These are phyloP conservation scores for Dicyrtomina minuta DNA, from an alignment of 2,888 invertebrate genomes.

Conservation along the genomic window DNA sequence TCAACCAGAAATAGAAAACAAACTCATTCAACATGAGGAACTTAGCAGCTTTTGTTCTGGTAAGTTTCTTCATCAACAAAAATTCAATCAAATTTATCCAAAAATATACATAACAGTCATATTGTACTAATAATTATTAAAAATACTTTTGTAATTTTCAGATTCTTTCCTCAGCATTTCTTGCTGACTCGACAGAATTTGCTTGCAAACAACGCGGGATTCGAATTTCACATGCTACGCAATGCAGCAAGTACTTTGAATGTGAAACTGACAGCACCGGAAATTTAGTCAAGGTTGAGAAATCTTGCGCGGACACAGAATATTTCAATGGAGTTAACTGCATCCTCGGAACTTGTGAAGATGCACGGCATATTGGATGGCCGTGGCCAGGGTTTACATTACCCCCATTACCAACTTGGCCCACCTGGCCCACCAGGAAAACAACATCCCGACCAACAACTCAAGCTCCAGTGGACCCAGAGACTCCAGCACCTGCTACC, in stretches of 20 bases:
- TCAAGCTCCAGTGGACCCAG: neutral
- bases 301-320: neutral
- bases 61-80: conserved; percentile 4
- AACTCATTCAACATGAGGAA: conserved; percentile 18
- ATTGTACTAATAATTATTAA: neutral
- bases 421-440: too few relatives aligned
- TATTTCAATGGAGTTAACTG: neutral
- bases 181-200: conserved; percentile 2
- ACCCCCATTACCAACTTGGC: neutral
- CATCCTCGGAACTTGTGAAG: neutral
- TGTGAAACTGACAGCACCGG: neutral
- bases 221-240: neutral
- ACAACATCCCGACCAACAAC: neutral
- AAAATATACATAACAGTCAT: neutral
- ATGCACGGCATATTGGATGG: neutral
- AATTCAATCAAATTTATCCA: neutral
- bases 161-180: conserved; percentile 22
- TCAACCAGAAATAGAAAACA: neutral
- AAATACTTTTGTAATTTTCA: neutral
- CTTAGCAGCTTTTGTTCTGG: conserved; percentile 18
- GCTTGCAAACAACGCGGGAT: neutral
- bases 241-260: neutral
- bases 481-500: neutral
- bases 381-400: neutral
- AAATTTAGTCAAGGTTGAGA: neutral